Percentiles rank a stretch among this genome's conserved stretches.
Evolutionary conservation across 2,797 vertebrate species (phyloP).

Genomic region (Bradypodion ventrale): DNA sequence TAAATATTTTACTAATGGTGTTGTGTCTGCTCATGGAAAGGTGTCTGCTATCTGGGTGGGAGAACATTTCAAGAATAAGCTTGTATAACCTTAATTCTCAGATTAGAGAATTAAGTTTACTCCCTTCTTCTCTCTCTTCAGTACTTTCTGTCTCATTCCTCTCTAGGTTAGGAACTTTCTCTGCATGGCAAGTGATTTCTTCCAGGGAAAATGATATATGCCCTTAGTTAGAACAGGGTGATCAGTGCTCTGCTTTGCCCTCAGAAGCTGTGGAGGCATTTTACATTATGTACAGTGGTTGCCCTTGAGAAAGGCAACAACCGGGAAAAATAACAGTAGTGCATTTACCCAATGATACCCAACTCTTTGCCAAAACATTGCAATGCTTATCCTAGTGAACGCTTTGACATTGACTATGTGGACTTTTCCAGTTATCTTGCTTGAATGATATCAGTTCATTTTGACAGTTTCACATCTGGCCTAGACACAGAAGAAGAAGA

Average conservation of each 20-base stretch:
- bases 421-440: neutral
- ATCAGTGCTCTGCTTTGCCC: neutral
- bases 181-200: neutral
- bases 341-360: neutral
- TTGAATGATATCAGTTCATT: neutral
- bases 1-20: neutral
- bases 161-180: neutral
- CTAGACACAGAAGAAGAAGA: too few relatives aligned
- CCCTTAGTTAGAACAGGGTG: neutral
- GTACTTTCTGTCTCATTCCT: neutral
- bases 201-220: neutral
- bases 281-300: neutral
- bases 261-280: constrained; percentile 11
- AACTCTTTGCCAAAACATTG: neutral
- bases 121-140: neutral
- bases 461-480: too few relatives aligned
- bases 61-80: neutral
- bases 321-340: neutral
- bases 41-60: neutral
- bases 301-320: neutral
- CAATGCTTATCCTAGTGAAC: neutral
- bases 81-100: neutral
- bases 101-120: neutral
- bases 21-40: neutral
- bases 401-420: neutral